Base-by-base conservation (phyloP, 92 coral and sea anemone genomes). In the Umimayanthus kanabou region DNA sequence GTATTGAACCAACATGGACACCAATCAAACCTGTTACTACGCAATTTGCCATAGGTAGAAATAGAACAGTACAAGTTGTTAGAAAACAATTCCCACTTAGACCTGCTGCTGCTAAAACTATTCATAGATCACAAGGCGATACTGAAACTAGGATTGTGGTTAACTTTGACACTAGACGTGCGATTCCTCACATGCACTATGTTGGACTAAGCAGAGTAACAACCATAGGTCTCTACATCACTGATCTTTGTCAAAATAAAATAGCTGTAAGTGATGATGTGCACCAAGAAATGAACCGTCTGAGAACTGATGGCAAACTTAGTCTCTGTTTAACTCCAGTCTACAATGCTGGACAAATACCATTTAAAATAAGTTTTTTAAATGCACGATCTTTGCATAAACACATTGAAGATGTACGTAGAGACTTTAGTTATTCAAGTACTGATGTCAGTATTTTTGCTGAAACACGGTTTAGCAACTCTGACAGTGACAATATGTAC, bases 231-330 rank as follows among this genome's bases (percentile, higher is more conserved):
- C 49, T 43, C 49, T 43, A 43, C 49, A 3, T 43, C 76, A 71
- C 76, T 78, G 39, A 84, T 28, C 88, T 85, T 26, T 85, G 80
- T 85, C 80, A 86, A 50, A 77, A 86, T 76, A 86, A 86, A 86
- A 86, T 76, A 76, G 89, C 89, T 47, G 89, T 86, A 22, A 86
- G 74, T 76, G 74, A 86, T 49, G 83, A 86, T 53, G 84, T 86
- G 29, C 43, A 61, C 30, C 58, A 70, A 61, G 83, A 86, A 86
- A 86, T 86, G 89, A 50, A 58, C 29, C 49, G 50, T 22, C 80
- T 86, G 7, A 86, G 89, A 77, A 86, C 84, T 86, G 72, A 86
- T 33, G 18, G 73, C 83, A 86, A 75, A 76, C 89, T 86, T 86
- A 49, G 80, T 49, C 53, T 86, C 11, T 75, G 84, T 57, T 29